Percentiles rank a stretch among this genome's conserved stretches.
Conservation (phyloP, 2,113 vertebrate genomes). For the Morone chrysops region DNA sequence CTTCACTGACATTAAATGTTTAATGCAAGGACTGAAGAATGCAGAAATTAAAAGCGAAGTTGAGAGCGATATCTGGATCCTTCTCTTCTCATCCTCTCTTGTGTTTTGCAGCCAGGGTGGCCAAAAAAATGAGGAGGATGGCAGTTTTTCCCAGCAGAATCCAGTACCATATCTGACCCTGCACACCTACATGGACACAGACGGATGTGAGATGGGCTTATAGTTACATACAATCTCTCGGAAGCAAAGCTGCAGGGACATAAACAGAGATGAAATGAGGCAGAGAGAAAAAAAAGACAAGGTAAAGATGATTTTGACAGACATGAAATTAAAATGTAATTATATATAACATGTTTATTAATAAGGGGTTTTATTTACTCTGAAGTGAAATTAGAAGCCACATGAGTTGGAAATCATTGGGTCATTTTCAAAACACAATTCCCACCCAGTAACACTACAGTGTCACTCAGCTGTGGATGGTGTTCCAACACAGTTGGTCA, state of each 20-base stretch:
- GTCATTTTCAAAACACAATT: too few species aligned
- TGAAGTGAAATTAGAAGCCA: background rate
- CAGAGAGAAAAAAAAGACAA: background rate
- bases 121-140: constrained; percentile 43
- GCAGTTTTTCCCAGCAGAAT: constrained; percentile 53
- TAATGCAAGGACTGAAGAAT: background rate
- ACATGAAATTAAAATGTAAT: too few species aligned
- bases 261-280: background rate
- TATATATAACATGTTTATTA: background rate
- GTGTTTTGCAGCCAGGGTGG: constrained; percentile 7
- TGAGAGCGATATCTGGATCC: background rate
- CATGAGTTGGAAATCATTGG: background rate
- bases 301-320: background rate
- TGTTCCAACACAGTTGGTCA: too few species aligned
- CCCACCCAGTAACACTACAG: background rate
- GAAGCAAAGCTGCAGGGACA: constrained; percentile 6
- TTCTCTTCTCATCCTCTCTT: constrained; percentile 11
- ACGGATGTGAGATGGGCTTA: background rate
- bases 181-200: constrained; percentile 41
- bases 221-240: background rate
- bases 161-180: constrained; percentile 61
- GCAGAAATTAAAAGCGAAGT: background rate
- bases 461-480: background rate
- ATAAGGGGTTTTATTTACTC: background rate
- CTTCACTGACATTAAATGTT: background rate